A percentile compares a stretch with the other conserved stretches of the same genome.
phyloP scores from a whole-genome alignment of 2,797 vertebrate genomes.

The Thamnophis elegans region DNA sequence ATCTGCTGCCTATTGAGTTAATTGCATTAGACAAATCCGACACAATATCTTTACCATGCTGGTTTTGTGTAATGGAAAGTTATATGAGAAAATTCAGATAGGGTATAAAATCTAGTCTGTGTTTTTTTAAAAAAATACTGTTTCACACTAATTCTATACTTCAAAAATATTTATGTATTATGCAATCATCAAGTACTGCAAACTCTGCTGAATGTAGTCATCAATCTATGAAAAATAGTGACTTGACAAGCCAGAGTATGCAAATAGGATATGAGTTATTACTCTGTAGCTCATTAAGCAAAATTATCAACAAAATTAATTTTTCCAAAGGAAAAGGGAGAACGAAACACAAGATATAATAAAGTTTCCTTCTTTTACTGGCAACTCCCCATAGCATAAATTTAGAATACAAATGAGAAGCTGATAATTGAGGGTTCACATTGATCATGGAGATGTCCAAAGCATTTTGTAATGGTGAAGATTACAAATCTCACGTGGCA shows the following conservation, averaged over 20 bases:
- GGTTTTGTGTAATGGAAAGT: not conserved
- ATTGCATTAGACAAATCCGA: not conserved
- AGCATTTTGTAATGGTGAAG: slow-evolving; percentile 34
- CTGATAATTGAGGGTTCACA: slow-evolving; percentile 29
- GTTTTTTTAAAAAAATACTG: not conserved
- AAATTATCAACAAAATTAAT: slow-evolving; percentile 17
- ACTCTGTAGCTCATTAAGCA: not conserved
- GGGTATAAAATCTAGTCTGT: not conserved
- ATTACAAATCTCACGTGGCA: slow-evolving; percentile 35
- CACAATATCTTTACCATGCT: not conserved
- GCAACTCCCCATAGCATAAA: not conserved
- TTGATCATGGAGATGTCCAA: slow-evolving; percentile 39
- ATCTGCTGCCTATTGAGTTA: not conserved
- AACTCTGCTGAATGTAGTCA: not conserved
- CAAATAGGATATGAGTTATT: slow-evolving; percentile 6
- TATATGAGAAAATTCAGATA: not conserved
- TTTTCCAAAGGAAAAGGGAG: not conserved
- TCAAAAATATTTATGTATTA: not conserved
- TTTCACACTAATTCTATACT: not conserved
- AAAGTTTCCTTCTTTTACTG: slow-evolving; percentile 24
- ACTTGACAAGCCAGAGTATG: not conserved
- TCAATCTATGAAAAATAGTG: not conserved
- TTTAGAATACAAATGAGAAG: slow-evolving; percentile 19
- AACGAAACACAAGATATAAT: not conserved
- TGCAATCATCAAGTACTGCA: not conserved